Conservation (phyloP, 1,140 invertebrate genomes). For the Acyrthosiphon pisum region DNA sequence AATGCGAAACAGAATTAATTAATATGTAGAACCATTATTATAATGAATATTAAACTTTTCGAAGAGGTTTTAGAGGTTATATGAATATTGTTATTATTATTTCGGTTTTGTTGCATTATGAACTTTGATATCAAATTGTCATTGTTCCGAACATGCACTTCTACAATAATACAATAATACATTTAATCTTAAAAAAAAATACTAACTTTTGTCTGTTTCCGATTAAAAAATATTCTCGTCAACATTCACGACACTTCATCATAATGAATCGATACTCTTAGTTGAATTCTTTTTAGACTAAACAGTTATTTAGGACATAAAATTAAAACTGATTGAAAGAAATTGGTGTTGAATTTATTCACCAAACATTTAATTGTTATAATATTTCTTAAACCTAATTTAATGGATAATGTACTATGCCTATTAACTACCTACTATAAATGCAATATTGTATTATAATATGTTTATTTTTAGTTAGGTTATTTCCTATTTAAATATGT, state of each 20-base stretch:
- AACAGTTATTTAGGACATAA: neutral
- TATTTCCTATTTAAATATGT: no score
- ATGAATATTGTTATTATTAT: neutral
- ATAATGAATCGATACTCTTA: neutral
- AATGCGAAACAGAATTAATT: neutral
- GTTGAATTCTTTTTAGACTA: neutral
- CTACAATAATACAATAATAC: neutral
- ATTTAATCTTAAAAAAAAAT: neutral
- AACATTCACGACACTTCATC: neutral
- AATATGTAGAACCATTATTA: neutral
- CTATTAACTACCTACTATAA: no score
- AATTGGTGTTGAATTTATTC: no score
- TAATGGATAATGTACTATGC: no score
- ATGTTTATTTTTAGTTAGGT: no score
- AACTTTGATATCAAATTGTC: neutral
- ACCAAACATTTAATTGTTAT: no score
- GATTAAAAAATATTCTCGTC: neutral
- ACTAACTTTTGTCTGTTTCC: neutral
- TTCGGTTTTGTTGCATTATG: neutral
- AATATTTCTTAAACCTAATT: no score
- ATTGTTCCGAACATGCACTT: neutral
- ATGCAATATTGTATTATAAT: no score
- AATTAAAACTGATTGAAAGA: no score
- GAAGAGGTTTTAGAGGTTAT: neutral
- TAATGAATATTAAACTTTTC: neutral